Evolutionary conservation across 2,888 invertebrate species (phyloP), one percentile per base, ranked within the genome.

Genomic region (Smittia aterrima): DNA sequence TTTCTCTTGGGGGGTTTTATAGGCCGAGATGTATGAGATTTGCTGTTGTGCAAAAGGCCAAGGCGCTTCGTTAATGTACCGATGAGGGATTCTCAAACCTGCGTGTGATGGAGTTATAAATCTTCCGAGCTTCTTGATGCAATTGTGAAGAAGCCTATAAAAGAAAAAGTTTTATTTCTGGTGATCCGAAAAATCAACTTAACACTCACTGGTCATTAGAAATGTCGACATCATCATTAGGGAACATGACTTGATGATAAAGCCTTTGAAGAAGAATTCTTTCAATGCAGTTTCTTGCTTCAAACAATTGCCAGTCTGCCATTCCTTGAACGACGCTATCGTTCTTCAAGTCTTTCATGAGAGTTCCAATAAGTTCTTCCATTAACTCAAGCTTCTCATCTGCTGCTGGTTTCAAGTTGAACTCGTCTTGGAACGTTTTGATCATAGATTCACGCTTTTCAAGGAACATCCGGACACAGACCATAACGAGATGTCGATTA

Each of bases 31-130:
- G 77, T 93, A 91, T 47, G 90, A 87, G 74, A 98, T 87, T 79
- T 94, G 94, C 70, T 92, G 89, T 84, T 98, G 97, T 54, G 97
- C 97, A 79, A 95, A 93, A 38, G 94, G 90, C 97, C 94, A 98
- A 16, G 98, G 98, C 79, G 95, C 95, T 80, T 98, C 98, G 80
- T 92, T 91, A 80, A 92, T 89, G 80, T 91, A 91, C 78, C 91
- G 87, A 83, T 92, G 91, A 40, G 92, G 92, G 78, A 96, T 93
- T 79, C 90, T 85, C 75, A 94, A 84, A 80, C 93, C 92, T 79
- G 90, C 89, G 83, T 95, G 93, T 75, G 88, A 87, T 2, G 93
- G 93, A 18, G 90, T 90, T 53, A 95, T 88, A 1, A 90, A 84
- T 75, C 86, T 85, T 25, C 91, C 86, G 79, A 98, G 85, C 79